These are phyloP conservation scores for Liolophura sinensis DNA, from an alignment of 1,140 invertebrate genomes.

Conservation along the genomic window DNA sequence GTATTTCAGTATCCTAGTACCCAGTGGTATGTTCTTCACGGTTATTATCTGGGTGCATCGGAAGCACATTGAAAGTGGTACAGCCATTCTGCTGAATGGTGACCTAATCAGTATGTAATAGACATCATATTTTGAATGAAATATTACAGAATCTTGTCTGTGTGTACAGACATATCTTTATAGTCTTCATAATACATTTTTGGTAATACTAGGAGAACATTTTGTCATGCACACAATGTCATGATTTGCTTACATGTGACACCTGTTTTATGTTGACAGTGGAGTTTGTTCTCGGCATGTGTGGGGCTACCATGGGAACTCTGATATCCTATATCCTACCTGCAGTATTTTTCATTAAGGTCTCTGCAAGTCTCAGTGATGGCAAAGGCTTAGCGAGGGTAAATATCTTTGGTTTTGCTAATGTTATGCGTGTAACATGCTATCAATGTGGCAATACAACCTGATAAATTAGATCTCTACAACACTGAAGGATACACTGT, in stretches of 20 bases:
- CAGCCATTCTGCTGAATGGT: too few species aligned
- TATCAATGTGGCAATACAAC: neutral
- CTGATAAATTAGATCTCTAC: neutral
- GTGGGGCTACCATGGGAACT: slow-evolving; percentile 94
- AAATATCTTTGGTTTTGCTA: slow-evolving; percentile 6
- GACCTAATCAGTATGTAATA: too few species aligned
- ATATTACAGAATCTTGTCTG: neutral
- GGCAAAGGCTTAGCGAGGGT: slow-evolving; percentile 61
- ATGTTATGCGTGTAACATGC: neutral
- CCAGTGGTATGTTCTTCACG: too few species aligned
- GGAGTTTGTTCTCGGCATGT: slow-evolving; percentile 87
- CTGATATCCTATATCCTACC: slow-evolving; percentile 92
- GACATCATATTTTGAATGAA: neutral
- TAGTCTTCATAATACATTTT: neutral
- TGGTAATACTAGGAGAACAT: neutral
- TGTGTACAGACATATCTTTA: neutral
- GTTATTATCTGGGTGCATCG: too few species aligned
- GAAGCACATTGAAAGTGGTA: too few species aligned
- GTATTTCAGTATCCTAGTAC: too few species aligned
- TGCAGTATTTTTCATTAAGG: slow-evolving; percentile 66
- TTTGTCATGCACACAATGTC: neutral
- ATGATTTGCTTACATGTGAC: neutral
- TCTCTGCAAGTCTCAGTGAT: slow-evolving; percentile 58
- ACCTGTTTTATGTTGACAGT: slow-evolving; percentile 62
- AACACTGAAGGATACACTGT: neutral